Percentiles rank a stretch among this genome's conserved stretches.
These are phyloP conservation scores for Chirona hameri DNA, from an alignment of 2,888 invertebrate genomes.

Conservation along the genomic window DNA sequence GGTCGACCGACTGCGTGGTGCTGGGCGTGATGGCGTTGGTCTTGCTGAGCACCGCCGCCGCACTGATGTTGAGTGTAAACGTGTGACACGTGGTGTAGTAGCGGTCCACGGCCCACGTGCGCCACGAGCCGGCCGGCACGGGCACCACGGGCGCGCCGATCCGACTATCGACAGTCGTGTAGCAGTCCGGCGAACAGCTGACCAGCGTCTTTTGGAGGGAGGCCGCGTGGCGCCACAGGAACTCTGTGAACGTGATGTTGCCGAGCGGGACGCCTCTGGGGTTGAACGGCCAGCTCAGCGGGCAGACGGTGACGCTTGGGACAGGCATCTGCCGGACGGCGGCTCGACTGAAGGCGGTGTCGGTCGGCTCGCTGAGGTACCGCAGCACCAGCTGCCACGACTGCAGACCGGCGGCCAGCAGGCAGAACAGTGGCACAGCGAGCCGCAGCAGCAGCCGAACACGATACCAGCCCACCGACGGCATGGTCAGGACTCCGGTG, in stretches of 20 bases:
- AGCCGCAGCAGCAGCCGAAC: neutral
- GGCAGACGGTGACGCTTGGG: neutral
- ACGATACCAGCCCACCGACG: too few relatives aligned
- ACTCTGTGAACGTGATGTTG: neutral
- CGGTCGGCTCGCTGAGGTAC: neutral
- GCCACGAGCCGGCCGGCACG: neutral
- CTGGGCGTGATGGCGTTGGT: neutral
- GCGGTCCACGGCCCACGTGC: neutral
- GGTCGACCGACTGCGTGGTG: neutral
- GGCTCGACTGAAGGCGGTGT: neutral
- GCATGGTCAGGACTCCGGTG: too few relatives aligned
- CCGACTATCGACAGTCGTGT: neutral
- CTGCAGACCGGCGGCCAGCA: neutral
- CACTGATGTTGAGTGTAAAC: neutral
- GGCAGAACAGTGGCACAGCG: neutral
- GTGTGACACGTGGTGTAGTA: conserved; percentile 5
- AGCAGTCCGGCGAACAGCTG: neutral
- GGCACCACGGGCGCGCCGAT: neutral
- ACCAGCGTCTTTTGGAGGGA: neutral
- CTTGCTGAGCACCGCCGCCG: neutral
- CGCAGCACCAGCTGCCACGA: neutral
- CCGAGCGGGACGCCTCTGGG: too few relatives aligned
- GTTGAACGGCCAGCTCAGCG: neutral
- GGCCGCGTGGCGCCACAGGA: neutral
- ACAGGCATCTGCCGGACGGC: neutral